Evolutionary conservation across 2,888 invertebrate species (phyloP), one percentile per base, ranked within the genome.

Genomic region (Eupeodes luniger): DNA sequence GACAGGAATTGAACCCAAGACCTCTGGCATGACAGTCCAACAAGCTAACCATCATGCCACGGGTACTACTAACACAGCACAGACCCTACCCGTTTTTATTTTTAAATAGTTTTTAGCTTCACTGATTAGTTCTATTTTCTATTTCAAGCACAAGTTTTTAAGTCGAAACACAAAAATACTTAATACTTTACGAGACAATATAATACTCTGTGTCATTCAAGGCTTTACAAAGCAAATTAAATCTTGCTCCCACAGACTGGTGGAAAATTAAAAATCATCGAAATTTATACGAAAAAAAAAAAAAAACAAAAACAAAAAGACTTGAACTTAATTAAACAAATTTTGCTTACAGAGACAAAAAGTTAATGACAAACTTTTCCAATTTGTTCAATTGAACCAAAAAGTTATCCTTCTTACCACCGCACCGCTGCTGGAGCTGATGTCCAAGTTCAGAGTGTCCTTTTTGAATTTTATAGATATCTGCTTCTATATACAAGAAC

Each of bases 281-380:
- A 74, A 51, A 27, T 6, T 12, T 51, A 27, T 19, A 9, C 57
- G 4, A 62, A 19, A 53, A 14, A 40, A 27, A 78, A 49, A 19
- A n/a, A 55, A 16, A 19, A 19, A 40, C 6, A 19, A 19, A 19
- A 19, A 19, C 19, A 19, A 19, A 64, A 72, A 59, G 66, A 47
- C 16, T 61, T 40, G 27, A 72, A 47, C 16, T 61, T 40, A 40
- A 66, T 51, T 59, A 49, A 34, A 36, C 34, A 51, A 64, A 74
- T 70, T 59, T 40, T 74, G 55, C 80, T 81, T 51, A 57, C 40
- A 77, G 67, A 72, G 55, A 55, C 84, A 84, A 80, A 87, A 84
- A 84, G 87, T 80, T 80, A 84, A 84, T 80, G 77, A 77, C 62
- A 77, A 87, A 87, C 84, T 87, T 87, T 87, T 84, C 84, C 87